A percentile compares a stretch with the other conserved stretches of the same genome.
phyloP scores from a whole-genome alignment of 2,797 vertebrate species.

The Catamblyrhynchus diadema region DNA sequence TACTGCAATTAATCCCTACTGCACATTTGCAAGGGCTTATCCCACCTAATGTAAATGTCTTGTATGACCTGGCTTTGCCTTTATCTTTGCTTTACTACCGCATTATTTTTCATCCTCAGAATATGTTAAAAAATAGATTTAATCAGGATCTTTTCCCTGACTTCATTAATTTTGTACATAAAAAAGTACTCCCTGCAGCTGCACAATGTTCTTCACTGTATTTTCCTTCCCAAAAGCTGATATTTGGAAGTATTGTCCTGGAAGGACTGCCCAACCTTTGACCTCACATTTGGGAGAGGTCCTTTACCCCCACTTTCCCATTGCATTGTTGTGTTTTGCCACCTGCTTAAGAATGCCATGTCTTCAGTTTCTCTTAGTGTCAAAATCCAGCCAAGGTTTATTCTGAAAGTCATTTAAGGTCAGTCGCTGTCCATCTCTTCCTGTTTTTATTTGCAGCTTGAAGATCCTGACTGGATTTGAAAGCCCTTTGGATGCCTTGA shows the following conservation, averaged over 20 bases:
- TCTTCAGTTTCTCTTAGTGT: not conserved
- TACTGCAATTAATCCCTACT: not conserved
- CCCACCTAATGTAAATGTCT: not conserved
- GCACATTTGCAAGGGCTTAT: not conserved
- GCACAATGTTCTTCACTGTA: not conserved
- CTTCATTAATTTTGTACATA: not conserved
- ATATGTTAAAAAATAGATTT: not conserved
- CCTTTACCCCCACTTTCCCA: fast-evolving
- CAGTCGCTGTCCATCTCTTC: not conserved
- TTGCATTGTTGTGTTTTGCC: not conserved
- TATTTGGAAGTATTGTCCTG: not conserved
- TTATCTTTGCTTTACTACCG: not conserved
- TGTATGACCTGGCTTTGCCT: not conserved
- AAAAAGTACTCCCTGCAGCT: not conserved
- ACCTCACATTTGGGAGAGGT: not conserved
- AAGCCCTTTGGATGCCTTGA: not conserved
- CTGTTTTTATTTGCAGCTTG: not conserved
- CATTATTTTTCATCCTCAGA: not conserved
- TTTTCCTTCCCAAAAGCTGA: not conserved
- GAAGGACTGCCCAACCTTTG: not conserved
- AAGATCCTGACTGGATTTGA: not conserved
- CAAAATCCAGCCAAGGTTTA: not conserved
- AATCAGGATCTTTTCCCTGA: not conserved
- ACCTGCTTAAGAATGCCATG: not conserved
- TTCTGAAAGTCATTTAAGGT: not conserved